Evolutionary conservation across 2,113 vertebrate genomes (phyloP), one percentile per base, ranked within the genome.

Genomic region (Aspidoscelis tigris): DNA sequence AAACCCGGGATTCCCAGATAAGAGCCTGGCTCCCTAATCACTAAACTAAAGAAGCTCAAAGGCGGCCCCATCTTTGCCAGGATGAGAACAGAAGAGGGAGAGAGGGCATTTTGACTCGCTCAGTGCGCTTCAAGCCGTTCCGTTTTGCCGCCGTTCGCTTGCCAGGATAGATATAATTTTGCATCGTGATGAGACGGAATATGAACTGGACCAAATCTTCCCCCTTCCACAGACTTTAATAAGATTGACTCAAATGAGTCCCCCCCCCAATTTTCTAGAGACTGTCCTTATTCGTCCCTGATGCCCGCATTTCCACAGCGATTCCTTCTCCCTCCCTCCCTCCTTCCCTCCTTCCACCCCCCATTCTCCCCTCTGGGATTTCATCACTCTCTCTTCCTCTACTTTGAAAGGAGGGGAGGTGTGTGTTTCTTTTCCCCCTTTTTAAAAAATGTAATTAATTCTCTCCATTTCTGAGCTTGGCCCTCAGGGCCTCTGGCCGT

Each of bases 361-460:
- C 20, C 75, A 14, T 39, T 76, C 20, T n/a, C 14, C 68, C 83
- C 83, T 79, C 69, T 78, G 77, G 83, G 83, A 79, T 86, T 87
- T 93, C 78, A 81, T 94, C 90, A 53, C 83, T 69, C 91, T 93
- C 92, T 94, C 33, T 91, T 94, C 93, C 93, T 89, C 61, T 93
- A 92, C 94, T 96, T 95, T 95, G 95, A 96, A 96, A 96, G 95
- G 93, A 98, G 95, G 93, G 94, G 95, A 95, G 90, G 92, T 93
- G 18, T 93, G 18, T 61, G 58, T 86, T 68, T 8, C 26, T 16
- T 41, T 44, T 18, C n/a, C 61, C 53, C n/a, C 43, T 50, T 24
- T 18, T 50, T 10, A 53, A 14, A 97, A 98, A 99, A 99, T 97
- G 97, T 97, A 98, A 99, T 99, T 99, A 98, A 98, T 98, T 99